Conservation (phyloP, 2,113 vertebrate genomes). For the Thryonomys swinderianus region DNA sequence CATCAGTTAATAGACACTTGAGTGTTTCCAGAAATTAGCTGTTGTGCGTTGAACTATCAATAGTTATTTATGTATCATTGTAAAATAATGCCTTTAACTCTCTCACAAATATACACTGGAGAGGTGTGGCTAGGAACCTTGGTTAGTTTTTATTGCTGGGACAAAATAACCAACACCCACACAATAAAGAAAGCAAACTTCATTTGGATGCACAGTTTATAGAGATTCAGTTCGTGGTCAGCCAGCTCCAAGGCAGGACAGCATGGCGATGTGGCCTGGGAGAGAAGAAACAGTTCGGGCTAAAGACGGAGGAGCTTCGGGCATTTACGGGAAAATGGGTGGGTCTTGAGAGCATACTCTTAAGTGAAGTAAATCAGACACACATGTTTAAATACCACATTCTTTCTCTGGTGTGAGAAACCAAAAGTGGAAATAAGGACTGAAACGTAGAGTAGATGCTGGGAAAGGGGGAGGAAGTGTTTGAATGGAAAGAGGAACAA, state of each 20-base stretch:
- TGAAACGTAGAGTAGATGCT: too few relatives aligned
- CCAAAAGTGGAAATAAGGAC: too few relatives aligned
- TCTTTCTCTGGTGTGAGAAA: too few relatives aligned
- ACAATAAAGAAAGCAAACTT: neutral
- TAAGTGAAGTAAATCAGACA: too few relatives aligned
- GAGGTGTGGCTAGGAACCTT: neutral
- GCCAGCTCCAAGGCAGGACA: neutral
- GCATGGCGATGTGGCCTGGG: neutral
- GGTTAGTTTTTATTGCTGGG: neutral
- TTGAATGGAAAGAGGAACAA: too few relatives aligned
- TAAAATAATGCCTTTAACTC: neutral
- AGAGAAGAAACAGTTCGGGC: neutral
- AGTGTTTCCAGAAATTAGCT: neutral
- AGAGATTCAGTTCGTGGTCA: neutral
- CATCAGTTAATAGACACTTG: neutral
- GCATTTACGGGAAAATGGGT: too few relatives aligned
- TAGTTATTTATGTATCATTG: neutral
- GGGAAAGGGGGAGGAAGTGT: too few relatives aligned
- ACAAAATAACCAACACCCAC: neutral
- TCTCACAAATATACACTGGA: neutral
- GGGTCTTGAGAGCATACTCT: too few relatives aligned
- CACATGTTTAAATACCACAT: too few relatives aligned
- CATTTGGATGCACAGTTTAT: neutral
- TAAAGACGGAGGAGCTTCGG: too few relatives aligned
- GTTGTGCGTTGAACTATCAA: neutral